A percentile compares a stretch with the other conserved stretches of the same genome.
Conservation (phyloP, 2,113 vertebrate species). For the Actenoides hombroni region DNA sequence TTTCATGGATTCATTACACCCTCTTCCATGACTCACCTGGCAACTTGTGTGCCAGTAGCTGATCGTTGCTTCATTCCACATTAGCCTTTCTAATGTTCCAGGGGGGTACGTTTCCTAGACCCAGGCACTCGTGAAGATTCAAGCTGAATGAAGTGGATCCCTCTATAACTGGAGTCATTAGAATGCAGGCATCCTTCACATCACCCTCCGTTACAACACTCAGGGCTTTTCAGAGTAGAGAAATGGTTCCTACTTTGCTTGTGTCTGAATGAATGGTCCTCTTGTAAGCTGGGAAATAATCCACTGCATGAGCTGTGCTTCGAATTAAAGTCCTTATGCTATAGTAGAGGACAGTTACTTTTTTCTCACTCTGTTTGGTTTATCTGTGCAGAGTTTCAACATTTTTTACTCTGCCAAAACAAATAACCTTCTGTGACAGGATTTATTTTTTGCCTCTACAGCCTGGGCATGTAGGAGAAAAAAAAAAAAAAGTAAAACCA, state of each 20-base stretch:
- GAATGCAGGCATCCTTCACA: neutral
- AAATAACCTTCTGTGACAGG: neutral
- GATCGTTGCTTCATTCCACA: neutral
- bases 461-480: neutral
- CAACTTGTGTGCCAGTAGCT: neutral
- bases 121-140: neutral
- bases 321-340: neutral
- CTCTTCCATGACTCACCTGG: neutral
- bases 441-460: neutral
- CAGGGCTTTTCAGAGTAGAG: neutral
- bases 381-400: neutral
- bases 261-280: neutral
- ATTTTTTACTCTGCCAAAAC: neutral
- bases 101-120: neutral
- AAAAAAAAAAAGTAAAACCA: neutral
- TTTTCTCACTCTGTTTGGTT: neutral
- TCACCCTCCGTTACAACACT: neutral
- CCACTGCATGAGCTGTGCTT: neutral
- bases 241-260: neutral
- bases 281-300: neutral
- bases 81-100: neutral
- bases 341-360: neutral
- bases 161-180: neutral
- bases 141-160: neutral
- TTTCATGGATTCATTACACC: neutral